Evolutionary conservation across 2,888 invertebrate genomes (phyloP), one percentile per base, ranked within the genome.

Genomic region (Oscheius sp.): DNA sequence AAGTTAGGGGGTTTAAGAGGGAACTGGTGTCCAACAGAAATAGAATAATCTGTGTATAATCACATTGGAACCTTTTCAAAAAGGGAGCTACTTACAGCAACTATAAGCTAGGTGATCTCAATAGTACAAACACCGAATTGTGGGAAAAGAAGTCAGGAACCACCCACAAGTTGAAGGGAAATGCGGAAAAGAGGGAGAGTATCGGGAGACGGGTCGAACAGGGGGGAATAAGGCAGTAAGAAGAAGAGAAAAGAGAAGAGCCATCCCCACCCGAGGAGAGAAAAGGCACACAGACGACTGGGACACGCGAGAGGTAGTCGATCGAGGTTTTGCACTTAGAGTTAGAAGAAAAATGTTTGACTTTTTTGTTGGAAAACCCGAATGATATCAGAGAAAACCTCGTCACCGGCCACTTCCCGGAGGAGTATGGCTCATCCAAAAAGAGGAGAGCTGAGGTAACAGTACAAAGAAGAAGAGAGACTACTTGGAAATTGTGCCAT

Each of bases 121-220:
- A 63, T 48, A 63, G 53, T 63, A 63, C 63, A 63, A 63, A 63
- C 63, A 63, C 63, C 63, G 63, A 63, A 60, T 50, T 63, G 63
- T 47, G 63, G 50, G 48, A 3, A 21, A n/a, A 48, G 2, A 29
- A 29, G 33, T 48, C 48, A 42, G 7, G 42, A 42, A 42, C 42
- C 42, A 42, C 48, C 60, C 47, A 63, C 63, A 2, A 37, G 48
- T 42, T 42, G 42, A 42, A 42, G 42, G 42, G 13, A 63, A 63
- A 63, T 63, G 63, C 63, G 48, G 48, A 29, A 48, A 48, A 53
- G 11, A 32, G 35, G 33, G 48, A 29, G 63, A 63, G 63, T 63
- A 63, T 63, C 63, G 21, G 63, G n/a, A n/a, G 62, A 47, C 29
- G 32, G 29, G 13, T 48, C 29, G 63, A 48, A 47, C 9, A 47